phyloP scores from a whole-genome alignment of 2,888 invertebrate genomes.

The Lydus trimaculatus region DNA sequence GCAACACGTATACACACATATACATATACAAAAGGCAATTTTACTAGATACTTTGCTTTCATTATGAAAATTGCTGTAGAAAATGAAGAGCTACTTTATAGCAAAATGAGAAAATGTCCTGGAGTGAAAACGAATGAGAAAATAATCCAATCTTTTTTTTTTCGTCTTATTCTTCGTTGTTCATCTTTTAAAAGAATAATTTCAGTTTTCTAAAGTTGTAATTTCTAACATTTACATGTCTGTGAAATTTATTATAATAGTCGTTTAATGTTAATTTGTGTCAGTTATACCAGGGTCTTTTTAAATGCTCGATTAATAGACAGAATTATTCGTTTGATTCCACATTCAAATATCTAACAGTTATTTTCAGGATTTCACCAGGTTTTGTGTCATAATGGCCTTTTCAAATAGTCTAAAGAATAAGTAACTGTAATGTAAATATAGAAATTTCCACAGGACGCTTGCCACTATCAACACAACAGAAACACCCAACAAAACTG shows the following conservation, averaged over 20 bases:
- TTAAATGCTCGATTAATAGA: constrained; percentile 10
- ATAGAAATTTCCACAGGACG: constrained; percentile 46
- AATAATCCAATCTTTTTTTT: constrained; percentile 30
- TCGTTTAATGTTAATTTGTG: constrained; percentile 9
- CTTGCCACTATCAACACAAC: constrained; percentile 20
- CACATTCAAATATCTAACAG: background rate
- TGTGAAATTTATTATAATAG: background rate
- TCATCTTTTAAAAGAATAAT: constrained; percentile 1
- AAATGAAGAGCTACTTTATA: constrained; percentile 32
- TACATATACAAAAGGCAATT: constrained; percentile 21
- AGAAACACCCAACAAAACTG: background rate
- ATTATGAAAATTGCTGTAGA: constrained; percentile 31
- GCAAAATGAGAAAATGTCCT: constrained; percentile 35
- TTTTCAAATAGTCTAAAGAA: constrained; percentile 18
- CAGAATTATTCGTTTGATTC: background rate
- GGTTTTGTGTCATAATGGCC: constrained; percentile 29
- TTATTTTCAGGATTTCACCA: constrained; percentile 10
- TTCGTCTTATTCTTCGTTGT: constrained; percentile 1
- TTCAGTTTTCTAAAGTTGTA: constrained; percentile 24
- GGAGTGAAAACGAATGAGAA: constrained; percentile 34
- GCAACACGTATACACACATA: constrained; percentile 5
- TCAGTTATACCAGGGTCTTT: background rate
- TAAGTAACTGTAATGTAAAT: constrained; percentile 40
- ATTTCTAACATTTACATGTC: constrained; percentile 29
- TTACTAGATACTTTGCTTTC: constrained; percentile 26